phyloP scores from a whole-genome alignment of 2,888 invertebrate species.

The Brachyptera putata region DNA sequence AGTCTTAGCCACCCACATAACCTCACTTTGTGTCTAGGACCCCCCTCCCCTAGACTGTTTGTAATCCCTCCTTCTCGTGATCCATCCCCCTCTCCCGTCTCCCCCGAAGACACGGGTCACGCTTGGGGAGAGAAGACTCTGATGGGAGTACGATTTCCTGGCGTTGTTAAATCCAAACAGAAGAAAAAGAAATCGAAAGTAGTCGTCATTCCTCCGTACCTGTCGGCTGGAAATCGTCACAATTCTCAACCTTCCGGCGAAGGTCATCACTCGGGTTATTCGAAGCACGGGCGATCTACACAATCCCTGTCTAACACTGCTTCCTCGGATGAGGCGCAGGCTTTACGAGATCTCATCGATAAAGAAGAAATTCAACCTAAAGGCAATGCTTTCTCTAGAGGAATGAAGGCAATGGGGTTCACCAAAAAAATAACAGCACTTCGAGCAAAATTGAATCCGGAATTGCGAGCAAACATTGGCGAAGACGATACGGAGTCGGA shows the following conservation, averaged over 20 bases:
- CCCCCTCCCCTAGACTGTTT: conserved; percentile 28
- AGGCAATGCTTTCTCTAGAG: conserved; percentile 50
- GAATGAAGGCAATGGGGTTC: conserved; percentile 61
- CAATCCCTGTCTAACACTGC: conserved; percentile 1
- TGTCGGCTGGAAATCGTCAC: conserved; percentile 9
- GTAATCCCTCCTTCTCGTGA: conserved; percentile 29
- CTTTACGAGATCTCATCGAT: conserved; percentile 40
- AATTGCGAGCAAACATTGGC: conserved; percentile 51
- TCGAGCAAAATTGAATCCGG: conserved; percentile 51
- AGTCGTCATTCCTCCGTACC: conserved; percentile 25
- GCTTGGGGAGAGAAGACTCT: conserved; percentile 1
- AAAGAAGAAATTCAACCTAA: conserved; percentile 56
- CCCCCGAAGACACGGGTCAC: not conserved
- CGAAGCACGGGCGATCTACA: not conserved
- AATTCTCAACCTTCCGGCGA: not conserved
- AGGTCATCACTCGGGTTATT: not conserved
- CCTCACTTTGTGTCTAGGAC: conserved; percentile 24
- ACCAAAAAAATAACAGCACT: conserved; percentile 58
- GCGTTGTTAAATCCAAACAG: conserved; percentile 14
- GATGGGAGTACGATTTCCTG: conserved; percentile 26
- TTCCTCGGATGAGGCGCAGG: conserved; percentile 6
- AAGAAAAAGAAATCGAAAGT: conserved; percentile 25
- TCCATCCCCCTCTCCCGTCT: conserved; percentile 12
- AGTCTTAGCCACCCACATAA: conserved; percentile 24
- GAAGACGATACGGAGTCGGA: conserved; percentile 45